These are phyloP conservation scores for Didymodactylos carnosus DNA, from an alignment of 2,888 invertebrate species.

Conservation along the genomic window DNA sequence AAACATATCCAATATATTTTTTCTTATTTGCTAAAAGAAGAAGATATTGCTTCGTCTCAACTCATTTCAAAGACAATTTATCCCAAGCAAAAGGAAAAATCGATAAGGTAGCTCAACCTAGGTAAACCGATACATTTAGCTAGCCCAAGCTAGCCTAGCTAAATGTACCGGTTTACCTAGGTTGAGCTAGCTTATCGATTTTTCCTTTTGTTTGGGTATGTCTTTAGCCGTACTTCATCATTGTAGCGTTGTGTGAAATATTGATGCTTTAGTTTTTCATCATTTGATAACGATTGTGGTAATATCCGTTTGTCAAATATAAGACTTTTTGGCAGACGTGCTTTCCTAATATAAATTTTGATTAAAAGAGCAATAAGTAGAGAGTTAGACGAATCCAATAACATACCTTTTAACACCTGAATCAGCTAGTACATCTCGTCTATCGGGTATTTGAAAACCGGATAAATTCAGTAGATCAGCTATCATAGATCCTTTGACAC, in stretches of 20 bases:
- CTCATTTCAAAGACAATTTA: too few species aligned
- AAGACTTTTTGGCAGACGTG: slow-evolving; percentile 6
- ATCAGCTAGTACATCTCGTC: slow-evolving; percentile 22
- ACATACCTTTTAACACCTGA: too few species aligned
- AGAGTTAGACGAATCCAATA: too few species aligned
- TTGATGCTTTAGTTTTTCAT: slow-evolving; percentile 32
- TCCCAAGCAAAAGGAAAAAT: too few species aligned
- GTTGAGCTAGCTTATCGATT: too few species aligned
- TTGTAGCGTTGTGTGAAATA: slow-evolving; percentile 29
- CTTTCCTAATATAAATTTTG: neutral
- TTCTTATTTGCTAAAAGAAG: slow-evolving; percentile 20
- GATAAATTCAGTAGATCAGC: slow-evolving; percentile 72
- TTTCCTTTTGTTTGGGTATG: too few species aligned
- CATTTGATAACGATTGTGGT: slow-evolving; percentile 22
- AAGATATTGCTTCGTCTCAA: too few species aligned
- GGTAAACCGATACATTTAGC: too few species aligned
- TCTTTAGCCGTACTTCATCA: slow-evolving; percentile 24
- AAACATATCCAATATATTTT: slow-evolving; percentile 52
- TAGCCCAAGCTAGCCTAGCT: too few species aligned
- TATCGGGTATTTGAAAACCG: slow-evolving; percentile 60
- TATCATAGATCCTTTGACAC: slow-evolving; percentile 78
- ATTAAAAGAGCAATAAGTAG: too few species aligned
- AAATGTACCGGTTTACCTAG: too few species aligned
- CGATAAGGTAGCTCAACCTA: too few species aligned
- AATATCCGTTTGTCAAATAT: slow-evolving; percentile 11